Percentiles rank a stretch among this genome's conserved stretches.
Conservation (phyloP, 1,140 invertebrate genomes). For the Caenorhabditis remanei region DNA sequence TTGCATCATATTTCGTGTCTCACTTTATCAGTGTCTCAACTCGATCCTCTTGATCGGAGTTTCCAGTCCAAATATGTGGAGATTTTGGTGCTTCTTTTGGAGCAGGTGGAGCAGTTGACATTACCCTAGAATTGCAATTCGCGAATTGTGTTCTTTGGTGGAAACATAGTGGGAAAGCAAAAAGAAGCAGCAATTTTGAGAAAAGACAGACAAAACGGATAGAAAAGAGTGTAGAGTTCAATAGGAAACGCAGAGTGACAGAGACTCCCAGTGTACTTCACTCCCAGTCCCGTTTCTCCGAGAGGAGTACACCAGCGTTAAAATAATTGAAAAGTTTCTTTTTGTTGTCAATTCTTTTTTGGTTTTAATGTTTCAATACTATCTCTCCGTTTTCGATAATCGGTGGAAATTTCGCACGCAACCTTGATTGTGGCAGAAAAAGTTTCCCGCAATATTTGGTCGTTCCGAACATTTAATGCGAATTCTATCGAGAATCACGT, state of each 20-base stretch:
- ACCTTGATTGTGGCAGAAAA: conserved; percentile 20
- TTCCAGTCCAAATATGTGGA: conserved; percentile 59
- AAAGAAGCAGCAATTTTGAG: background rate
- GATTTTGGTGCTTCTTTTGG: background rate
- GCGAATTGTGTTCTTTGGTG: conserved; percentile 16
- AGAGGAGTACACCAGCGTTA: conserved; percentile 1
- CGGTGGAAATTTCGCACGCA: conserved; percentile 10
- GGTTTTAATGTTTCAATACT: background rate
- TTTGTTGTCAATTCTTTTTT: background rate
- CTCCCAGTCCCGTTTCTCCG: background rate
- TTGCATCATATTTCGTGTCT: background rate
- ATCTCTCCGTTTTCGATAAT: conserved; percentile 20
- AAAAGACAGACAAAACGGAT: background rate
- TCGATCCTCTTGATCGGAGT: conserved; percentile 60
- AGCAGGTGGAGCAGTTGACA: conserved; percentile 44
- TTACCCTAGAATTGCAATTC: conserved; percentile 31
- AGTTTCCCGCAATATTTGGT: background rate
- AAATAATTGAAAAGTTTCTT: background rate
- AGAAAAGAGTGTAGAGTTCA: background rate
- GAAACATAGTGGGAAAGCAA: background rate
- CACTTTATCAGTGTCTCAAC: conserved; percentile 62
- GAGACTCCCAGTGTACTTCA: background rate
- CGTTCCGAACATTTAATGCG: background rate
- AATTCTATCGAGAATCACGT: background rate
- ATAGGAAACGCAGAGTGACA: background rate